Base-by-base conservation (phyloP, 1,140 invertebrate species). In the Vanessa tameamea region DNA sequence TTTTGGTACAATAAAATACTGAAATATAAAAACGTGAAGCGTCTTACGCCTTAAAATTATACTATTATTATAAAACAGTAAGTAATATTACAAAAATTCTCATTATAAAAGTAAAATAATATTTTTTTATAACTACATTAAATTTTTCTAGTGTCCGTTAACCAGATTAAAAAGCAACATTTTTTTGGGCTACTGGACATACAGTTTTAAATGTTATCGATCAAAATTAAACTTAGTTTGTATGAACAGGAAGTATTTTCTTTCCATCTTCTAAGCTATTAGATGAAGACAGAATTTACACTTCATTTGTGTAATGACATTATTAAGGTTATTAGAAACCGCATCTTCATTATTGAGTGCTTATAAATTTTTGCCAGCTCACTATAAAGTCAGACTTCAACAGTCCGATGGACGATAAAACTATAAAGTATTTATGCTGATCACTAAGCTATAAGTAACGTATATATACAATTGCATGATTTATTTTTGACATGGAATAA, bases 1-100 rank as follows among this genome's bases (percentile, higher is more conserved):
- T 55, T 51, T 67, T 59, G 66, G 37, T 69, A 69, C 53, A 31
- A 55, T 57, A 23, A 59, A 59, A 53, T 57, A 69, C 31, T 57
- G n/a, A 69, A 69, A 61, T 20, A 76, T 64, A 67, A 59, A 72
- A 67, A 68, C 37, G 16, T 64, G 11, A 76, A 86, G 87, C 85
- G 86, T 86, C 81, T 74, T 65, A 88, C 86, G 83, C 84, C 82
- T 75, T 31, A 64, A 78, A 66, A 72, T 75, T 63, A 73, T 76
- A 69, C 26, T 59, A 69, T 63, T 70, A 37, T 37, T 61, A 59
- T 59, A 13, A 57, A 57, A 47, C 26, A 64, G 47, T 64, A 48
- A 69, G 51, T 26, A 13, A 67, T 15, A 47, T 59, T 47, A 69
- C 8, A 57, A 69, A 65, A 53, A 47, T 9, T 55, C 12, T 55